Conservation (phyloP, 2,888 invertebrate genomes). For the Leptodirus hochenwartii region DNA sequence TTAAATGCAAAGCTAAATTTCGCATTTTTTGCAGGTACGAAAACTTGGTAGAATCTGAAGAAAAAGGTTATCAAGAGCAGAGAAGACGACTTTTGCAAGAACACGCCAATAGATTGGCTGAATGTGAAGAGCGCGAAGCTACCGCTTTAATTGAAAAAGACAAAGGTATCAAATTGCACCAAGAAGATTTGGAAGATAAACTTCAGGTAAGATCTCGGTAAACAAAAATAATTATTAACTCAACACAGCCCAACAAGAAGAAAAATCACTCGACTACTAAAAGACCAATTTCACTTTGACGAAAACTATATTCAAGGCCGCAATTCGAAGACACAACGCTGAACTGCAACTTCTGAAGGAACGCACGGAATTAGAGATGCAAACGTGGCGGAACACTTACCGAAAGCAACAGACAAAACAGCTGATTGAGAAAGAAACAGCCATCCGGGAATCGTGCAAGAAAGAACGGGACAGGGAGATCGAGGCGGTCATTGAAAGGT, state of each 20-base stretch:
- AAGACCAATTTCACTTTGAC: not conserved
- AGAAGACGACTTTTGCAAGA: conserved; percentile 31
- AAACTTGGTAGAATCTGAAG: conserved; percentile 34
- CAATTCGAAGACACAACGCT: conserved; percentile 29
- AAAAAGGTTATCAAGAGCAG: conserved; percentile 35
- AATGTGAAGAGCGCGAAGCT: conserved; percentile 30
- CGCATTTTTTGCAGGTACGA: conserved; percentile 26
- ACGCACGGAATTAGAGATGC: conserved; percentile 39
- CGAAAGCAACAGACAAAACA: conserved; percentile 40
- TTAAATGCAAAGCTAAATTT: conserved; percentile 4
- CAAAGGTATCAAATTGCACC: conserved; percentile 27
- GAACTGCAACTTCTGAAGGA: conserved; percentile 37
- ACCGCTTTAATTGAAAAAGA: conserved; percentile 29
- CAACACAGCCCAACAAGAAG: not conserved
- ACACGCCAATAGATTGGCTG: conserved; percentile 24
- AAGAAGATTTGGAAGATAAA: conserved; percentile 32
- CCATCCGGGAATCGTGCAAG: conserved; percentile 49
- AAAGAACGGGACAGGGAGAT: conserved; percentile 63
- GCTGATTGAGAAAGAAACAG: conserved; percentile 45
- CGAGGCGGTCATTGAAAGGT: conserved; percentile 48
- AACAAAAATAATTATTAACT: too few species aligned
- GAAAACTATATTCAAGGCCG: conserved; percentile 17
- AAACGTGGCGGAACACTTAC: conserved; percentile 42
- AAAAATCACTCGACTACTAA: conserved; percentile 5
- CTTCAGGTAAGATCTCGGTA: too few species aligned